A percentile compares a stretch with the other conserved stretches of the same genome.
Evolutionary conservation across 2,113 vertebrate species (phyloP).

Genomic region (Salvelinus alpinus): DNA sequence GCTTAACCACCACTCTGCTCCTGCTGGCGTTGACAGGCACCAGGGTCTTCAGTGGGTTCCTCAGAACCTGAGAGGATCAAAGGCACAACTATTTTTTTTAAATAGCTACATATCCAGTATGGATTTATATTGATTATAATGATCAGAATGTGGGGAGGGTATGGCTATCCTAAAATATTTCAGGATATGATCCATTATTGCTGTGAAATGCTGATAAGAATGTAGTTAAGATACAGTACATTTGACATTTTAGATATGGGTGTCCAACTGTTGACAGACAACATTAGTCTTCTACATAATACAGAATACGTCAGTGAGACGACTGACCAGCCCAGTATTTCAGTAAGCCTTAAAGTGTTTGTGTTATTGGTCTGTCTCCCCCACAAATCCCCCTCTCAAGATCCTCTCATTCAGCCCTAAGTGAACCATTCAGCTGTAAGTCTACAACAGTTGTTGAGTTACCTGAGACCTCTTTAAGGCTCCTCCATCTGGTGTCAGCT

Average conservation of each 20-base stretch:
- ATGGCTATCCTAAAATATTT: too few relatives aligned
- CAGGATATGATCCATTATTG: too few relatives aligned
- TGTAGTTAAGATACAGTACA: too few relatives aligned
- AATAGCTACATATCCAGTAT: neutral
- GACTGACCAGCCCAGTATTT: too few relatives aligned
- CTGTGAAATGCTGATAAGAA: too few relatives aligned
- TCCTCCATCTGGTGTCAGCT: slow-evolving; percentile 30
- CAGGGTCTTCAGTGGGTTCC: slow-evolving; percentile 20
- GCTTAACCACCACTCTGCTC: slow-evolving; percentile 19
- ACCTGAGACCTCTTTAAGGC: slow-evolving; percentile 33
- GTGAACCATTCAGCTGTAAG: slow-evolving; percentile 4
- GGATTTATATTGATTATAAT: too few relatives aligned
- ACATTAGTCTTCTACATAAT: neutral
- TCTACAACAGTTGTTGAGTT: slow-evolving; percentile 4
- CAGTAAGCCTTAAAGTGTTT: too few relatives aligned
- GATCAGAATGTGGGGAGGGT: too few relatives aligned
- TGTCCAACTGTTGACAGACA: neutral
- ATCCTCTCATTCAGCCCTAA: neutral
- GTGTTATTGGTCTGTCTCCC: neutral
- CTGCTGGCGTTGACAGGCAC: slow-evolving; percentile 11
- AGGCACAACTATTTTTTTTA: neutral
- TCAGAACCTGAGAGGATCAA: neutral
- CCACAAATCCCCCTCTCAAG: slow-evolving; percentile 38
- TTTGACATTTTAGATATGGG: too few relatives aligned
- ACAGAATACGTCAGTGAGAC: neutral